Evolutionary conservation across 2,888 invertebrate genomes (phyloP), one percentile per base, ranked within the genome.

Genomic region (Chrysomela aeneicollis): DNA sequence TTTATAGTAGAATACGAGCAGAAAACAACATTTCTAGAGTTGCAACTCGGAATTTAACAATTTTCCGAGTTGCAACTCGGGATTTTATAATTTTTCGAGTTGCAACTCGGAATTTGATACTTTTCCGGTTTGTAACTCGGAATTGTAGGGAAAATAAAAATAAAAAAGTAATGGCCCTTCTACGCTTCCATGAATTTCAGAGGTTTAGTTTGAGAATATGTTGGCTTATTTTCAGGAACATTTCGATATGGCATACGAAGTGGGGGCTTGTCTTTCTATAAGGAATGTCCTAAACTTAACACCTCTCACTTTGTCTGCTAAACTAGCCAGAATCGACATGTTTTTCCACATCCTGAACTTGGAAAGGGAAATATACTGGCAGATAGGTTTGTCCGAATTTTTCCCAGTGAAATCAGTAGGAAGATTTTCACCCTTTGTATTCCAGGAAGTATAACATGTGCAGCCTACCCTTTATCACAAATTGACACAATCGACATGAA

Each of bases 321-420:
- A 95, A 82, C 83, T 98, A 72, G 98, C 95, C 0, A 87, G 94
- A 52, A 93, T 94, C 18, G 97, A 97, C 82, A 92, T 99, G 87
- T 99, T 98, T 83, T 96, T 97, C 78, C 97, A 98, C 78, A 97
- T 99, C 72, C 85, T 98, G 78, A 97, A 97, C 82, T 92, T 98
- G 67, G 97, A 97, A 80, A 84, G 98, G 30, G 97, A 98, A 84
- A 95, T 97, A 72, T 97, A 97, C 81, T 98, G 98, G 98, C 96
- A 97, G 81, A 92, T 96, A 72, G 96, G 95, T 79, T 84, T 82
- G 73, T 58, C 22, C 3, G 4, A 42, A 15, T 42, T 3, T n/a
- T n/a, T n/a, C n/a, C n/a, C n/a, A n/a, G n/a, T n/a, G n/a, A n/a
- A n/a, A n/a, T n/a, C n/a, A n/a, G n/a, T n/a, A n/a, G n/a, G n/a